Conservation (phyloP, 2,888 invertebrate genomes). For the Aphodius sticticus region DNA sequence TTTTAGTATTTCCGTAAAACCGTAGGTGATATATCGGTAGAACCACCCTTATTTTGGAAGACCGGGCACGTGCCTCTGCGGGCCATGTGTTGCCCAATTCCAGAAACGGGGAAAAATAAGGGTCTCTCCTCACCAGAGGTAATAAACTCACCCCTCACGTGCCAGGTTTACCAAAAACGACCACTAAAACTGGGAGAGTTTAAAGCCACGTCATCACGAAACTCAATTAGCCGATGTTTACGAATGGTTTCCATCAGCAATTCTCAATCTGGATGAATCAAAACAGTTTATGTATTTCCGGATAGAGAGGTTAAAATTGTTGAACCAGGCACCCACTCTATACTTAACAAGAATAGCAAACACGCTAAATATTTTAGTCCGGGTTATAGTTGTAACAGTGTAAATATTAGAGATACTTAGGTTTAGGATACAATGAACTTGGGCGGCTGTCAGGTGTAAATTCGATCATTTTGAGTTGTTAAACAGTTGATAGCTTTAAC, state of each 20-base stretch:
- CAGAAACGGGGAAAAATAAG: slow-evolving; percentile 14
- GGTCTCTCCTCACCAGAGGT: neutral
- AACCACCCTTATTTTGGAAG: neutral
- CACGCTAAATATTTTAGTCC: neutral
- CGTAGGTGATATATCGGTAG: neutral
- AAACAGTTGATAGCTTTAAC: neutral
- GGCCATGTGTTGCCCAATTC: slow-evolving; percentile 20
- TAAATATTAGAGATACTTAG: neutral
- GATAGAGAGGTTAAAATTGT: neutral
- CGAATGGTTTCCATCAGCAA: neutral
- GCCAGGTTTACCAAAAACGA: neutral
- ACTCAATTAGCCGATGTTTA: neutral
- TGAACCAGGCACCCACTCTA: neutral
- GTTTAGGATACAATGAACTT: neutral
- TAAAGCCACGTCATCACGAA: neutral
- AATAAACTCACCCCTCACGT: neutral
- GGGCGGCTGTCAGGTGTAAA: neutral
- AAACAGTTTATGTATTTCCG: neutral
- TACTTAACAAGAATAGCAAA: neutral
- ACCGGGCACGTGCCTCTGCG: slow-evolving; percentile 10
- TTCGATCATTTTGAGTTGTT: neutral
- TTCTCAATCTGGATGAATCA: neutral
- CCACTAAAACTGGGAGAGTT: neutral
- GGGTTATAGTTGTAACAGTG: neutral
- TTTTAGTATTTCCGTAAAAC: neutral